Base-by-base conservation (phyloP, 1,140 invertebrate genomes). In the Augochlora pura region DNA sequence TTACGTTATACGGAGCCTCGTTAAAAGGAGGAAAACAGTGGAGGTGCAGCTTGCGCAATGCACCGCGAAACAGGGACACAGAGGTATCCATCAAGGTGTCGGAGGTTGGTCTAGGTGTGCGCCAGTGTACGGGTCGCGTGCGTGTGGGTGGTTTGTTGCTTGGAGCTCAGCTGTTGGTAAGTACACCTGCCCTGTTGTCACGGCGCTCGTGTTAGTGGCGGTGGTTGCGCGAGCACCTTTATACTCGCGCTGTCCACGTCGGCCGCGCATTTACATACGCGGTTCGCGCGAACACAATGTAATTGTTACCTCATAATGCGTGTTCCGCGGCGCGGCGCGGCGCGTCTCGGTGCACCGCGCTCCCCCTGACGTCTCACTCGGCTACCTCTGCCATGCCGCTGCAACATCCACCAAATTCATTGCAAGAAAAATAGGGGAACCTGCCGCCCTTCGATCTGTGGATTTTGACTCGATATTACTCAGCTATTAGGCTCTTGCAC, bases 21-120 rank as follows among this genome's bases (percentile, higher is more conserved):
- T 81, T 81, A 77, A 67, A 54, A 54, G 27, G 21, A 73, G 60
- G 75, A 65, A 64, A 80, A 80, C 10, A 77, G 25, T 59, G 49
- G 69, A 81, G 73, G 78, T 80, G 81, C 89, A 89, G 89, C 89
- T 90, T 90, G 89, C 87, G 86, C 82, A 80, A 86, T 68, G 83
- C 84, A 77, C 63, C 68, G 80, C 75, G 78, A 86, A 85, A 86
- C 77, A 86, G 80, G 81, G 84, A 86, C 76, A 86, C 66, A 81
- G 64, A 83, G 68, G 85, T 86, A 89, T 86, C 85, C 82, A 86
- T 89, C 86, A 90, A 89, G 89, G 86, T 89, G 90, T 91, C 84
- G 83, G 80, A 27, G 74, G 67, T 75, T 42, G 63, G 32, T 63
- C 77, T 73, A 80, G 73, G 42, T 78, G 42, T 42, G 62, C 73